Evolutionary conservation across 2,113 vertebrate species (phyloP).

Genomic region (Megalops atlanticus): DNA sequence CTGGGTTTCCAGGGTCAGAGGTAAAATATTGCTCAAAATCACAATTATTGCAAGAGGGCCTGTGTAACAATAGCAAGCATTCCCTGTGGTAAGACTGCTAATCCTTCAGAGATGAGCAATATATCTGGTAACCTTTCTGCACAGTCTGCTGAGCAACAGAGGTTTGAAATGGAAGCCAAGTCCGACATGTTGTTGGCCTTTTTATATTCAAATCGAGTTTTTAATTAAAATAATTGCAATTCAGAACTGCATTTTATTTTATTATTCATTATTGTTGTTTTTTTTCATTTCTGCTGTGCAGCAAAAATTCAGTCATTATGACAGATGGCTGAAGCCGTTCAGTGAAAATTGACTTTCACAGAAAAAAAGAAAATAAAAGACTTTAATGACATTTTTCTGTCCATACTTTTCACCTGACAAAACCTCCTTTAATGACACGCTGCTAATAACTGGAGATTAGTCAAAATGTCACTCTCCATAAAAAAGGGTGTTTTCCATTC

Average conservation of each 20-base stretch:
- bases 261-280: too few species aligned
- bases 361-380: background rate
- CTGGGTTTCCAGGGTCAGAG: too few species aligned
- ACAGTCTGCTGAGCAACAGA: background rate
- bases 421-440: background rate
- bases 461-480: slow-evolving; percentile 5
- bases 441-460: background rate
- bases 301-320: background rate
- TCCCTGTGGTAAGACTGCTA: too few species aligned
- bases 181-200: background rate
- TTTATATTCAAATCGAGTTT: slow-evolving; percentile 10
- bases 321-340: slow-evolving; percentile 1
- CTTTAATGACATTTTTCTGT: background rate
- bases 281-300: background rate
- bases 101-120: too few species aligned
- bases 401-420: background rate
- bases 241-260: background rate
- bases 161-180: background rate
- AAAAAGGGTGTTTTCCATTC: background rate
- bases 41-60: too few species aligned
- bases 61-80: too few species aligned
- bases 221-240: slow-evolving; percentile 15
- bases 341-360: slow-evolving; percentile 11
- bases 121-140: too few species aligned
- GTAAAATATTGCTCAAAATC: too few species aligned